Base-by-base conservation (phyloP, 2,797 vertebrate species). In the Crotalus adamanteus region DNA sequence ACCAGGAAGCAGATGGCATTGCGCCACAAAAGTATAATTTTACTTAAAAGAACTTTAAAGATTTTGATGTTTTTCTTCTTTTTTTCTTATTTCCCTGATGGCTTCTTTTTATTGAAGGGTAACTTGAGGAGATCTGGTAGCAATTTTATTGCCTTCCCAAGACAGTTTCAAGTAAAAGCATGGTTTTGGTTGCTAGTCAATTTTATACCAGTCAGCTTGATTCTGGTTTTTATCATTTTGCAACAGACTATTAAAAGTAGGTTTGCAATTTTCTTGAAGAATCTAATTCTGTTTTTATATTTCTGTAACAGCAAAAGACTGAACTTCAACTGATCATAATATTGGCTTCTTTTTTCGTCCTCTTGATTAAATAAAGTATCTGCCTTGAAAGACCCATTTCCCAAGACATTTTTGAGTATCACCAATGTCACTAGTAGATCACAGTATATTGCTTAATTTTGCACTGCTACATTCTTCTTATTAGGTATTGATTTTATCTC, bases 61-160 rank as follows among this genome's bases (percentile, higher is more conserved):
- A 94, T 96, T 98, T 97, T 97, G 96, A 97, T 98, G 96, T 98
- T 95, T 97, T 97, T 97, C 97, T 95, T 95, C 16, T 73, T 97
- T 94, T 97, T 94, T 95, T 96, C 96, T 96, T 97, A 97, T 97
- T 98, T 97, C 97, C 97, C 97, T 65, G 16, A 97, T 97, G 97
- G 95, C 95, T 97, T 97, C 93, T 97, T 98, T 98, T 98, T 97
- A 98, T 98, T 98, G 97, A 97, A 97, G 96, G 97, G 97, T 97
- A 98, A 97, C 97, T 96, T 96, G 97, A 98, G 97, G 96, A 98
- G 97, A 98, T 97, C 96, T 98, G 96, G 97, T 98, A 98, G 97
- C 97, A 98, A 97, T 98, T 98, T 98, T 96, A 97, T 95, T 97
- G 97, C 96, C 94, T 97, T 98, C 97, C 97, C 97, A 93, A 97